A percentile compares a stretch with the other conserved stretches of the same genome.
phyloP scores from a whole-genome alignment of 2,113 vertebrate species.

The Rana temporaria region DNA sequence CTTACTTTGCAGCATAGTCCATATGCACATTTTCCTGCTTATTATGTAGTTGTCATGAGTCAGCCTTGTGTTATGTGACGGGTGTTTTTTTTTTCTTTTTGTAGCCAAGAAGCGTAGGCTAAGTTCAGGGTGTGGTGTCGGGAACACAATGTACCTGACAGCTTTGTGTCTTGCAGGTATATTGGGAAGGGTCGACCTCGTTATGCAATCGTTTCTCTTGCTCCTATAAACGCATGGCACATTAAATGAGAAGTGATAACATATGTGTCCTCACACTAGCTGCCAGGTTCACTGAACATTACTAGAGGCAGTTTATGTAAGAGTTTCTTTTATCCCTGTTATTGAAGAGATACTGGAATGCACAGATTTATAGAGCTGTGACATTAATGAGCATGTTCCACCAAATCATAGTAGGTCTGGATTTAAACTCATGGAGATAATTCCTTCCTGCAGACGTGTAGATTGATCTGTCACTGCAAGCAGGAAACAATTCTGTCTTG shows the following conservation, averaged over 20 bases:
- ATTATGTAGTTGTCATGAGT: neutral
- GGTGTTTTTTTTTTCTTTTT: neutral
- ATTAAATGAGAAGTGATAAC: neutral
- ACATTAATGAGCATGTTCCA: neutral
- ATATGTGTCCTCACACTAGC: neutral
- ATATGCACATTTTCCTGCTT: neutral
- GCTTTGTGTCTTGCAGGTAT: neutral
- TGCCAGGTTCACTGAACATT: neutral
- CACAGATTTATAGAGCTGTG: neutral
- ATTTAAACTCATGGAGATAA: neutral
- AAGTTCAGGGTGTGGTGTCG: neutral
- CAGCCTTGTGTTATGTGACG: neutral
- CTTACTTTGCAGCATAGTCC: neutral
- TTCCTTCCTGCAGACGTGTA: neutral
- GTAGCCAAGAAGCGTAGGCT: neutral
- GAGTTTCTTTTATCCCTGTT: neutral
- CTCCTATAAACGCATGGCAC: neutral
- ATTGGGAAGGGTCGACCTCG: too few species aligned
- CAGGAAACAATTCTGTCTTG: too few species aligned
- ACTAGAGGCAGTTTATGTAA: neutral
- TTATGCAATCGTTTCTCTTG: neutral
- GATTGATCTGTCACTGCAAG: neutral
- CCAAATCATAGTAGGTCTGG: neutral
- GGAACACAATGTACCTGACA: conserved; percentile 5
- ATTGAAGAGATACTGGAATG: neutral